Evolutionary conservation across 2,888 invertebrate genomes (phyloP), one percentile per base, ranked within the genome.

Genomic region (Idaea dimidiata): DNA sequence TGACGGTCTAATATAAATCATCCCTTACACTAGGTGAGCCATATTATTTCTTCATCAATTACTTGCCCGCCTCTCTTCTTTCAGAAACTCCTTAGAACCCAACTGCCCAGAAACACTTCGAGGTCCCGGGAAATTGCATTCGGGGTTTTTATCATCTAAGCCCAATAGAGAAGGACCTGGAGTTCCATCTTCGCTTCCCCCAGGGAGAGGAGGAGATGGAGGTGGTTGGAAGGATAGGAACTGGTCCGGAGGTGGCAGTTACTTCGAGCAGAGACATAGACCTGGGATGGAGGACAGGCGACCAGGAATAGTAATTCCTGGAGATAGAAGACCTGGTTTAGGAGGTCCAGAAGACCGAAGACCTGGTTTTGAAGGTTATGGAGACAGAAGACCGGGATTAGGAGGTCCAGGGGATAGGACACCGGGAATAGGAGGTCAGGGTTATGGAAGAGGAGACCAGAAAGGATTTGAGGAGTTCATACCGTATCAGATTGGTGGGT

Each of bases 71-170:
- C 14, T 43, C 33, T 33, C 33, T 33, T 33, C 33, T 33, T 43
- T 10, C 10, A 43, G 96, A 24, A 96, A 96, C 77, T 96, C 95
- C 64, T 69, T 92, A 69, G 94, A 94, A 62, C 93, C 94, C 0
- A 93, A 94, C 74, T 95, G 95, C 77, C 89, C 88, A 1, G 83
- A 87, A 65, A 80, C 89, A 3, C 58, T 91, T 32, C 75, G 81
- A 18, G 90, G 90, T 2, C 85, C 87, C n/a, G 89, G 91, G 1
- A 71, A 83, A 0, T 73, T 92, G 32, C 91, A 92, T 73, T 91
- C 91, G 67, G 91, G 91, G 74, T 91, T 82, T 71, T 74, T 91
- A 61, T 87, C 90, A 10, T 89, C 90, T 1, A 89, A 89, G 59
- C 75, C 82, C 0, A 79, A 82, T 64, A 83, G 84, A 75, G 83